Conservation (phyloP, 2,888 invertebrate genomes). For the Lithosia quadra region DNA sequence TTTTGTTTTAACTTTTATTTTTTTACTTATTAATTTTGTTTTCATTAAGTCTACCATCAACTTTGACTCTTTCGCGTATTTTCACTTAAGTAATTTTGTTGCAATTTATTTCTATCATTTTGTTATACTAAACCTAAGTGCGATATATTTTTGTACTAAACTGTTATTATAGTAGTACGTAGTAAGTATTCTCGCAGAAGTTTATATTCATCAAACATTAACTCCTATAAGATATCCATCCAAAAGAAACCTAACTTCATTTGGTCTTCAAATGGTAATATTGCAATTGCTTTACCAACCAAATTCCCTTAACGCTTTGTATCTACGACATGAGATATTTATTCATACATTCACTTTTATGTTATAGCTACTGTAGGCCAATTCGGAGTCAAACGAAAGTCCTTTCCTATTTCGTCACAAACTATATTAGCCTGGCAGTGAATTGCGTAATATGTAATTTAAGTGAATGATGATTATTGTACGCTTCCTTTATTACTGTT, state of each 20-base stretch:
- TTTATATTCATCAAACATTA: no score
- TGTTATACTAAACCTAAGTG: no score
- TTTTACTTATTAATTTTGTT: no score
- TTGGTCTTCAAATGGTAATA: neutral
- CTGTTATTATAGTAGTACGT: no score
- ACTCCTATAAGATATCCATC: no score
- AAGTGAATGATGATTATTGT: slow-evolving; percentile 68
- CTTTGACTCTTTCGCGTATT: no score
- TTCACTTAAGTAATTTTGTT: no score
- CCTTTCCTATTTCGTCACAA: slow-evolving; percentile 35
- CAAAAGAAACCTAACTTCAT: neutral
- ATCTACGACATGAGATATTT: slow-evolving; percentile 27
- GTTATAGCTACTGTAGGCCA: slow-evolving; percentile 30
- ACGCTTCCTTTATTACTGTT: slow-evolving; percentile 58
- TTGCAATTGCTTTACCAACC: neutral
- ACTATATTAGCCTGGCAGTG: slow-evolving; percentile 39
- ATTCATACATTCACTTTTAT: slow-evolving; percentile 25
- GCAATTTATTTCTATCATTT: no score
- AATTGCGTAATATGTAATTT: slow-evolving; percentile 60
- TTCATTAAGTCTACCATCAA: no score
- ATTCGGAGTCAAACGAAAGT: slow-evolving; percentile 26
- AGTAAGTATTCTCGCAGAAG: no score
- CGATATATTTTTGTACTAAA: no score
- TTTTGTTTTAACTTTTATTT: no score
- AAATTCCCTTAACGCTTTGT: neutral